Evolutionary conservation across 2,888 invertebrate species (phyloP), one percentile per base, ranked within the genome.

Genomic region (Campaea margaritaria): DNA sequence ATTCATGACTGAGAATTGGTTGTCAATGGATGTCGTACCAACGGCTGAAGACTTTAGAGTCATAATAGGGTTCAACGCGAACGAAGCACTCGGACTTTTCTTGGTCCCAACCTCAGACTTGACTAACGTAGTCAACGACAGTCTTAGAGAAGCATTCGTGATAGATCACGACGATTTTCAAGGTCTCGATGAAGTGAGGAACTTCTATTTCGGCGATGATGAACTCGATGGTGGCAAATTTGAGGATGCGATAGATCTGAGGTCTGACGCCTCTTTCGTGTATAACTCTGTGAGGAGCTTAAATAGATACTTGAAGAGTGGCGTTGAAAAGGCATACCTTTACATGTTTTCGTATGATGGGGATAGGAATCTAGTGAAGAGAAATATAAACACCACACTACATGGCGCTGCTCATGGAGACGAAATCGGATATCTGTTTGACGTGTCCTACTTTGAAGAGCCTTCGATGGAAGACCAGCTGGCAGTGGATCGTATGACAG

Each of bases 341-440:
- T 82, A 81, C 27, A 31, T 75, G 12, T 83, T 82, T 58, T 68
- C 76, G 0, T 81, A 81, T 46, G 60, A 55, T 5, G 81, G 82
- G 7, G 63, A 59, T 13, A 75, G 72, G 36, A 81, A 78, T 57
- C 63, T 64, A 2, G 16, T 57, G 0, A 78, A 74, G 13, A 4
- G 15, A 0, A 53, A 27, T 3, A 0, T 28, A 0, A 76, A 79
- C 16, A 59, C 75, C 0, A 76, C 73, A 0, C 31, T 54, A 1
- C 68, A 58, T 1, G 75, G 76, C 0, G 82, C 82, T 5, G 49
- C 61, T 0, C 83, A 83, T 51, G 74, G 67, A 0, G 81, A 82
- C 39, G 82, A 85, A 58, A 11, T 79, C 0, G 75, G 78, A 2
- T 85, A 83, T 64, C 60, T 79, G 36, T 82, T 75, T 62, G 74